Conservation (phyloP, 2,888 invertebrate species). For the Euclidia mi region DNA sequence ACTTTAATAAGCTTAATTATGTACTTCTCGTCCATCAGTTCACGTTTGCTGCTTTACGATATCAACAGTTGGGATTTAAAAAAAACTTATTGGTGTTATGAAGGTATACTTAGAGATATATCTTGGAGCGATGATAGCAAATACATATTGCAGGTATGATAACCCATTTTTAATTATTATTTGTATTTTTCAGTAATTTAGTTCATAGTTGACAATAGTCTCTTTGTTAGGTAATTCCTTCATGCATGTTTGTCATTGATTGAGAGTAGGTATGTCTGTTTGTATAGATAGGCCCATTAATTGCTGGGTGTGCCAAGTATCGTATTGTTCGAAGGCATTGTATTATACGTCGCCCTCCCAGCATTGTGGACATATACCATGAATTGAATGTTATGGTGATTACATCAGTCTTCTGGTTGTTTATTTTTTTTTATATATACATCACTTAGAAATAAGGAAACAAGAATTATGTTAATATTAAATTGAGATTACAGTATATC, state of each 20-base stretch:
- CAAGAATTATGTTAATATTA: no score
- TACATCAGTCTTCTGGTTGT: no score
- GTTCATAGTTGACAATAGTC: background rate
- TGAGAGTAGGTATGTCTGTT: background rate
- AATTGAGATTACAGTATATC: no score
- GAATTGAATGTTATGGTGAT: no score
- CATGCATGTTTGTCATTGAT: no score
- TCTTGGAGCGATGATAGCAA: constrained; percentile 88
- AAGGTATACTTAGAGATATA: constrained; percentile 80
- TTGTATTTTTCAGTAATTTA: background rate
- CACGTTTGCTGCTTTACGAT: constrained; percentile 88
- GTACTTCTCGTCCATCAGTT: constrained; percentile 90
- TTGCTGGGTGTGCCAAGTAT: constrained; percentile 44
- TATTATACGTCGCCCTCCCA: no score
- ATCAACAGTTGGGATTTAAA: constrained; percentile 87
- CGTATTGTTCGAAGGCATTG: constrained; percentile 42
- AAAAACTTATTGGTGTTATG: constrained; percentile 85
- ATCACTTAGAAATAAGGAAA: no score
- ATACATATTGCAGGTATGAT: constrained; percentile 83
- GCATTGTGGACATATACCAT: no score
- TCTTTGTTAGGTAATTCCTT: constrained; percentile 19
- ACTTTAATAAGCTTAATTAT: constrained; percentile 69
- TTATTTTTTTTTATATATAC: no score
- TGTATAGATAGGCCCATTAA: constrained; percentile 16
- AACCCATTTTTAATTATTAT: background rate